Evolutionary conservation across 2,113 vertebrate species (phyloP), one percentile per base, ranked within the genome.

Genomic region (Mungos mungo): DNA sequence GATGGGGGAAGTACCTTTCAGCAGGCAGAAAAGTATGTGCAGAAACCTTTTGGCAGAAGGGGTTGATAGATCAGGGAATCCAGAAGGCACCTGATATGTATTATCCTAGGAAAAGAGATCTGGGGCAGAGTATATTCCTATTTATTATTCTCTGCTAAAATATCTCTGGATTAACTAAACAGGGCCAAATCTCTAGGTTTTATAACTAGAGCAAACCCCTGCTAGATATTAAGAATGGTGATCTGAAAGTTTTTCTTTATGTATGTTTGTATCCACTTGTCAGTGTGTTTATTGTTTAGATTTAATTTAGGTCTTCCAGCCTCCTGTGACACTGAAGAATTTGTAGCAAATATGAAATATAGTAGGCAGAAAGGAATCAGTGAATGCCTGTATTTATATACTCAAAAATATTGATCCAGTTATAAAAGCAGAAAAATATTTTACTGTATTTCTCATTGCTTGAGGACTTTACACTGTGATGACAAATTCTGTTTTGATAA

Each of bases 391-490:
- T 68, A 65, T 76, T 27, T 68, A 95, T 94, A 83, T 60, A 14
- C 69, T 96, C 97, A 93, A 96, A 89, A 84, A 31, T 97, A 1
- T 97, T 93, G 96, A 94, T 97, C 54, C 57, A 29, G 12, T 84
- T 87, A 65, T 74, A 76, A 82, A 95, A 60, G 27, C 14, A 84
- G 52, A 88, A 96, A 81, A 92, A 79, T 3, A 82, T 71, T 90
- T 95, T 84, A 69, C 50, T 77, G 45, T 5, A 80, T 0, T 88
- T 79, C 23, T 95, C 8, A 54, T 93, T 93, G 94, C 92, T 81
- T 69, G 54, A 83, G 68, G 88, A 95, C 16, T 88, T 97, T 69
- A n/a, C 23, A 76, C 68, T 91, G 33, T 50, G 77, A 88, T 94
- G 29, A 45, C 52, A 54, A 88, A 80, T 82, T 94, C 29, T 93